Percentiles rank a stretch among this genome's conserved stretches.
Conservation (phyloP, 2,888 invertebrate species). For the Synanthedon formicaeformis region DNA sequence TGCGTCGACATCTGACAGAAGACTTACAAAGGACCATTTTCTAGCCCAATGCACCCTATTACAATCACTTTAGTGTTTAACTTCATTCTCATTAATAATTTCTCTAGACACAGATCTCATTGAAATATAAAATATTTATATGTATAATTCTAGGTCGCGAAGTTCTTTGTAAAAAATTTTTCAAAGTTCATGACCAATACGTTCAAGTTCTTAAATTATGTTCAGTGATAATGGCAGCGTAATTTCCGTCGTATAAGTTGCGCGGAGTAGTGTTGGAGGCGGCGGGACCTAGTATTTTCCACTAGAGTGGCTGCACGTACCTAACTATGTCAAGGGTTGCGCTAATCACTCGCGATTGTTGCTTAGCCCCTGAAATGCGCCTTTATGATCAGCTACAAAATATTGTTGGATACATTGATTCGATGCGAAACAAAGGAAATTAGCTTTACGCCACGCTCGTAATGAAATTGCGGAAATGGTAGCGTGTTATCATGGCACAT, state of each 20-base stretch:
- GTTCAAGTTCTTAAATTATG: too few relatives aligned
- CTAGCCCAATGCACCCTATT: conserved; percentile 37
- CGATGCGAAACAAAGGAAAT: too few relatives aligned
- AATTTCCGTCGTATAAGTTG: not conserved
- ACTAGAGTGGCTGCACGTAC: conserved; percentile 53
- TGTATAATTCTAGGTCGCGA: too few relatives aligned
- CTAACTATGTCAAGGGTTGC: conserved; percentile 65
- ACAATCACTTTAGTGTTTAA: conserved; percentile 17
- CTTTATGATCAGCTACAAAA: conserved; percentile 4
- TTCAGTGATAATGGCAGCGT: not conserved
- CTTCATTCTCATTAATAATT: too few relatives aligned
- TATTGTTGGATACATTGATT: not conserved
- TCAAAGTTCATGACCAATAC: not conserved
- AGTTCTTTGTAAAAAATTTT: not conserved
- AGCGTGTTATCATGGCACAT: conserved; percentile 20
- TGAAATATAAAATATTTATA: too few relatives aligned
- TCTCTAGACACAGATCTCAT: too few relatives aligned
- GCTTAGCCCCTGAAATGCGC: conserved; percentile 48
- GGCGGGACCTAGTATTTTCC: conserved; percentile 59
- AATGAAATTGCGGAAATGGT: conserved; percentile 50
- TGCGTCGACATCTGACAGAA: conserved; percentile 29
- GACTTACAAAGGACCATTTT: conserved; percentile 55
- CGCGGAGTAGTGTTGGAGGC: not conserved
- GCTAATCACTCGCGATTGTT: conserved; percentile 58
- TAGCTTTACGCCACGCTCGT: not conserved